Base-by-base conservation (phyloP, 2,888 invertebrate species). In the Amblyjoppa fuscipennis region DNA sequence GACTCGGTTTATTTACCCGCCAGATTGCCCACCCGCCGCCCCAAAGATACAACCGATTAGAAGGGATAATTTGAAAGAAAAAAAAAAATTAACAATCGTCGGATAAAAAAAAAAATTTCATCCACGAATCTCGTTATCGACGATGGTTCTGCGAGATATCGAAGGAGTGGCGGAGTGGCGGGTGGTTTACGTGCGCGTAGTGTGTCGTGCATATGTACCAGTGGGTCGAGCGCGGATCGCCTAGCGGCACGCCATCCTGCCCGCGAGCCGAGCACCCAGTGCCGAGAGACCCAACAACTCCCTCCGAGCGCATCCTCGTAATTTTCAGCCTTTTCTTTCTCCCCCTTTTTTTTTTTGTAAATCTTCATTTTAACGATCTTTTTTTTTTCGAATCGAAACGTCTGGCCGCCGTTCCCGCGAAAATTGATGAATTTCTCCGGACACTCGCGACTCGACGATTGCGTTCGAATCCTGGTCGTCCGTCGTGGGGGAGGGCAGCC, bases 231-330 rank as follows among this genome's bases (percentile, higher is more conserved):
- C 83, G 79, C 81, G 78, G 83, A 84, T 83, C 82, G 81, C 83
- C 91, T 90, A 91, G 91, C 91, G 91, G 92, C 92, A 92, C 93
- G 93, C 93, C 93, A 93, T 92, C 92, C 92, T 91, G 89, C 90
- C 90, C 88, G 90, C 90, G 87, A 90, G 41, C 89, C 88, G 87
- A 71, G 79, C 11, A 28, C 59, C 59, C 28, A 59, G 83, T 86
- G 80, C 83, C 79, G 79, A 69, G 74, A 79, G 78, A 86, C 82
- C 84, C 68, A 70, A 79, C 71, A 77, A 84, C 82, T 77, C 76
- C 78, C 82, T 69, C 76, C 59, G 56, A 41, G 25, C 68, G 45
- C 74, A 66, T 74, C 80, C 74, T 77, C 83, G 75, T 81, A 59
- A 78, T 79, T 76, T 80, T 41, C 51, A 68, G 75, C 76, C 64